Percentiles rank a stretch among this genome's conserved stretches.
These are phyloP conservation scores for Lathamus discolor DNA, from an alignment of 2,113 vertebrate species.

Conservation along the genomic window DNA sequence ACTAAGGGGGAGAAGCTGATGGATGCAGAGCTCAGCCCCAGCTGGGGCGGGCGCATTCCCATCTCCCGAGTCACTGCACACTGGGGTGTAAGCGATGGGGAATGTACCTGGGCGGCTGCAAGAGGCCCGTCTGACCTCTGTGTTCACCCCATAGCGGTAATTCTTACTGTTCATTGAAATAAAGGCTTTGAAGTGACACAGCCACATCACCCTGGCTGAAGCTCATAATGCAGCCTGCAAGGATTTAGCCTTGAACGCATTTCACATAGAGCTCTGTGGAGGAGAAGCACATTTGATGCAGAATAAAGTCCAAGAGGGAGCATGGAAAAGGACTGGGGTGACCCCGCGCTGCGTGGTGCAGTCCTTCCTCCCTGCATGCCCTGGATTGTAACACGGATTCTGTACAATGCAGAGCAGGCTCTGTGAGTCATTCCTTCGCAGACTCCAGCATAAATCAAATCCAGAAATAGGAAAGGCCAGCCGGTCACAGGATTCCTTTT, in stretches of 20 bases:
- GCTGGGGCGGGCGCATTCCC: not conserved
- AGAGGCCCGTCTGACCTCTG: not conserved
- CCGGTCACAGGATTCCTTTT: constrained; percentile 1
- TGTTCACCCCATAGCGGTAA: accelerated
- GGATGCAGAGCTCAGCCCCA: not conserved
- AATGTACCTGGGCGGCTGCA: not conserved
- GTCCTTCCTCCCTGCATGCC: not conserved
- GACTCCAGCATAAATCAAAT: constrained; percentile 41
- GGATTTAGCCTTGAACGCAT: not conserved
- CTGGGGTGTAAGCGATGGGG: not conserved
- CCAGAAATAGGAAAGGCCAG: constrained; percentile 54
- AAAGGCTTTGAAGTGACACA: not conserved
- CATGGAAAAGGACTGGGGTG: not conserved
- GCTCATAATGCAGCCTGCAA: not conserved
- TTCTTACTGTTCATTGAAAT: not conserved
- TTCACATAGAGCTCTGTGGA: not conserved
- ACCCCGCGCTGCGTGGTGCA: accelerated
- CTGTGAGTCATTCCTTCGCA: not conserved
- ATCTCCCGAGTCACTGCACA: not conserved
- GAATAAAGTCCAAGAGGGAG: not conserved
- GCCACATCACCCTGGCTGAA: not conserved
- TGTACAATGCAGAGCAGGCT: not conserved
- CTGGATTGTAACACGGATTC: not conserved
- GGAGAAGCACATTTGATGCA: not conserved
- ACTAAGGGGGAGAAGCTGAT: not conserved